A percentile compares a stretch with the other conserved stretches of the same genome.
phyloP scores from a whole-genome alignment of 1,140 invertebrate species.

The Lordiphosa mommai region DNA sequence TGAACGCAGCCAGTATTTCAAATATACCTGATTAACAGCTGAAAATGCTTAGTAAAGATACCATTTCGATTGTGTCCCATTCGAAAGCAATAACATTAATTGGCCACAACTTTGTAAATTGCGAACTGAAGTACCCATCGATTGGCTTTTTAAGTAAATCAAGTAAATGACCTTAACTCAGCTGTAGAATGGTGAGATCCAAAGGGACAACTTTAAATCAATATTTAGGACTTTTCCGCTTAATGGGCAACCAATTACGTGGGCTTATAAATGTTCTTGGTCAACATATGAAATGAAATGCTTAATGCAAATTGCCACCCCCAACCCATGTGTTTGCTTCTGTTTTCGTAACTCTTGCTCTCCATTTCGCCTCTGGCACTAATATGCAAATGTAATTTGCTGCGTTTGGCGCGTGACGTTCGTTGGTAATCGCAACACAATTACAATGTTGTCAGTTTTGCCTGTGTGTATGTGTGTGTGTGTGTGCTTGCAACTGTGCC shows the following conservation, averaged over 20 bases:
- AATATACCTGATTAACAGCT: no score
- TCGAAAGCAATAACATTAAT: no score
- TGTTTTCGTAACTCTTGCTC: no score
- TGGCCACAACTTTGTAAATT: no score
- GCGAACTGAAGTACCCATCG: no score
- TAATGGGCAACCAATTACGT: constrained; percentile 61
- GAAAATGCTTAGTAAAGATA: no score
- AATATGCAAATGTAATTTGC: constrained; percentile 78
- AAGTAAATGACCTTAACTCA: no score
- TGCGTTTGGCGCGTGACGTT: constrained; percentile 74
- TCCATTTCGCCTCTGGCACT: constrained; percentile 35
- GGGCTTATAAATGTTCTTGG: constrained; percentile 49
- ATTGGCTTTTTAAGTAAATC: no score
- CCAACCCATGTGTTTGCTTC: constrained; percentile 6
- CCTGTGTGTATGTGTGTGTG: constrained; percentile 8
- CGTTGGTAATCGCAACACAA: constrained; percentile 75
- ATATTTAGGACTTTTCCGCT: constrained; percentile 20
- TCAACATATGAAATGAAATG: constrained; percentile 74
- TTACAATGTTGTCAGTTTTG: constrained; percentile 66
- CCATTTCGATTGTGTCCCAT: no score
- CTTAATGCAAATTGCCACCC: constrained; percentile 67
- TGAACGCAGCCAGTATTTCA: no score
- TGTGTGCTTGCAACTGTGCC: constrained; percentile 8
- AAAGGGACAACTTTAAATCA: constrained; percentile 12
- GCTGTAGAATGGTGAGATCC: no score